Conservation (phyloP, 2,888 invertebrate genomes). For the Mesochorus sp. region DNA sequence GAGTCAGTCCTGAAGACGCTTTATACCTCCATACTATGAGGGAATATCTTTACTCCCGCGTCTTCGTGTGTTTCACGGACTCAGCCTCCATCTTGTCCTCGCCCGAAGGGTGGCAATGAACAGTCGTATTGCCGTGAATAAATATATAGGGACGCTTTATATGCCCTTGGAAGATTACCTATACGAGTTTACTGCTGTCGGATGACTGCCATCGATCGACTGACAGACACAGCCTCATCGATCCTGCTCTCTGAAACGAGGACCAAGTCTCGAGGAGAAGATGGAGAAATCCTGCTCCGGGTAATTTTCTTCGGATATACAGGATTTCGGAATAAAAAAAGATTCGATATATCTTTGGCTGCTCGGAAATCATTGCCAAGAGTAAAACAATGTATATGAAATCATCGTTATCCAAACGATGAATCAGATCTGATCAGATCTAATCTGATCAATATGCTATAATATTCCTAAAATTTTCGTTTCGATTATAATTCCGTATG, state of each 20-base stretch:
- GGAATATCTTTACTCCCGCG: constrained; percentile 11
- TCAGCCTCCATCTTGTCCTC: constrained; percentile 62
- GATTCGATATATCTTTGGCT: no score
- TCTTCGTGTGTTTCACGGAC: constrained; percentile 51
- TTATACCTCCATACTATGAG: neutral
- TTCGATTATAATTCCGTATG: neutral
- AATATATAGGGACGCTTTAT: neutral
- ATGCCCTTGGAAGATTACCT: neutral
- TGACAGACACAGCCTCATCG: no score
- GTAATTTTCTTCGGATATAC: constrained; percentile 16
- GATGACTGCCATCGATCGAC: neutral
- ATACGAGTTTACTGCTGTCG: neutral
- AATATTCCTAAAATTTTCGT: no score
- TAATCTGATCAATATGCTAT: constrained; percentile 7
- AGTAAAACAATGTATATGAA: no score
- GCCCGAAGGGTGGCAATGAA: constrained; percentile 18
- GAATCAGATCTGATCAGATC: no score
- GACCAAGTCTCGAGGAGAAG: neutral
- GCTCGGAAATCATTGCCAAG: no score
- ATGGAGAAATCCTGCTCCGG: neutral
- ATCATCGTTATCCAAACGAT: no score
- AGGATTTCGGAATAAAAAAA: no score
- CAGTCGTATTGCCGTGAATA: constrained; percentile 8
- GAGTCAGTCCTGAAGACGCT: constrained; percentile 9
- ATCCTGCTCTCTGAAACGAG: neutral